These are phyloP conservation scores for Sinella curviseta DNA, from an alignment of 1,140 invertebrate genomes.

Conservation along the genomic window DNA sequence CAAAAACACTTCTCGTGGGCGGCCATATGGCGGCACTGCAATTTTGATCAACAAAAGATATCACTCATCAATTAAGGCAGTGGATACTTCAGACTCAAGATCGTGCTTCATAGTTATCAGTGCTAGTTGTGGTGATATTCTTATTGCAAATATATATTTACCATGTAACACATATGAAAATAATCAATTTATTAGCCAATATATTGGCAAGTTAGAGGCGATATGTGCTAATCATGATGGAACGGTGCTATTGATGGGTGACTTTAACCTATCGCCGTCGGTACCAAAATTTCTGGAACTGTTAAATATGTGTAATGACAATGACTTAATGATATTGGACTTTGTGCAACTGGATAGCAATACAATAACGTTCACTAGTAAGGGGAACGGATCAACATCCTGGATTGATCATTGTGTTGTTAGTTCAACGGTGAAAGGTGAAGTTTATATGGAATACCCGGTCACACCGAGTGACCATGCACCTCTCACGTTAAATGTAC, in stretches of 20 bases:
- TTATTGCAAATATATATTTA: not conserved
- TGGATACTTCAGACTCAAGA: not conserved
- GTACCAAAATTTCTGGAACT: not conserved
- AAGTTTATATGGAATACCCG: too few species aligned
- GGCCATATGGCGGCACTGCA: not conserved
- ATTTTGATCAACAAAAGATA: not conserved
- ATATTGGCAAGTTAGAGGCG: not conserved
- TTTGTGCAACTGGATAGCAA: too few species aligned
- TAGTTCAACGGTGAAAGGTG: too few species aligned
- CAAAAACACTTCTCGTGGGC: not conserved
- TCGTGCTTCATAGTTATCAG: not conserved
- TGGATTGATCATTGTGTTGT: too few species aligned
- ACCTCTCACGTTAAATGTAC: too few species aligned
- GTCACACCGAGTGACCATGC: too few species aligned
- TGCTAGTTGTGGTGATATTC: not conserved
- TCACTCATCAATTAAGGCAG: not conserved
- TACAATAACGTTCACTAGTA: too few species aligned
- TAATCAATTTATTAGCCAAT: not conserved
- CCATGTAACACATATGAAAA: not conserved
- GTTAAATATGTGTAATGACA: not conserved
- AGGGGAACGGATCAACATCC: too few species aligned
- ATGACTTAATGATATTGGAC: too few species aligned
- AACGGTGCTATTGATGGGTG: not conserved
- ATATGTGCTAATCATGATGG: not conserved
- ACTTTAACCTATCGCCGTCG: not conserved